A percentile compares a stretch with the other conserved stretches of the same genome.
phyloP scores from a whole-genome alignment of 2,888 invertebrate genomes.

The Drosophila pegasa region DNA sequence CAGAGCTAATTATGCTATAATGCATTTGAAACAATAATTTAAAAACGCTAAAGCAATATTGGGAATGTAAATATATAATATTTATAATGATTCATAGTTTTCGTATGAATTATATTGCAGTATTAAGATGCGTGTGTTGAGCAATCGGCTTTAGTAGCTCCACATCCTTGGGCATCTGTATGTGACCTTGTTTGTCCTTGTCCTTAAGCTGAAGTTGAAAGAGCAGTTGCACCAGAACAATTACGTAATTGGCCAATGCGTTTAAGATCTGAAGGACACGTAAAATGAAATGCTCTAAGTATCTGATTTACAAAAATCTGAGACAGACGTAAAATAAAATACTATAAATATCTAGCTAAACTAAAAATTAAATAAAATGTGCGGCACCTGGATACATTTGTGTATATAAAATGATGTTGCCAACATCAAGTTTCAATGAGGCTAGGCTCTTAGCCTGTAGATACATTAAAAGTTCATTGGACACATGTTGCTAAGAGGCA shows the following conservation, averaged over 20 bases:
- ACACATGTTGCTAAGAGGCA: no score
- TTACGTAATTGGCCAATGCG: slow-evolving; percentile 78
- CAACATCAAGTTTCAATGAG: no score
- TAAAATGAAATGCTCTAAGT: no score
- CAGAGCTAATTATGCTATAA: no score
- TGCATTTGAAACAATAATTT: background rate
- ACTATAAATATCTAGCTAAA: background rate
- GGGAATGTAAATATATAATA: background rate
- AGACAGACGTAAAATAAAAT: background rate
- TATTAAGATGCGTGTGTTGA: slow-evolving; percentile 29
- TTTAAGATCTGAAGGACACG: slow-evolving; percentile 66
- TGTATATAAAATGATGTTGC: background rate
- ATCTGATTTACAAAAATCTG: no score
- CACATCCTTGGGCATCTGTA: slow-evolving; percentile 51
- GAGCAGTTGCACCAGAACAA: slow-evolving; percentile 80
- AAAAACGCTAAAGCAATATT: slow-evolving; percentile 1
- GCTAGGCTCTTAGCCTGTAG: no score
- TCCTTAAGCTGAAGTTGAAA: slow-evolving; percentile 71
- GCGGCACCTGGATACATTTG: background rate
- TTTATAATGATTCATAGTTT: background rate
- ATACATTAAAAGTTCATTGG: no score
- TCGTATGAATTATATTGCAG: background rate
- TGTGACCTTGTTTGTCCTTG: slow-evolving; percentile 14
- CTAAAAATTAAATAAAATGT: no score
- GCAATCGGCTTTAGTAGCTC: slow-evolving; percentile 43